Percentiles rank a stretch among this genome's conserved stretches.
Conservation (phyloP, 2,797 vertebrate species). For the Ambastaia sidthimunki region DNA sequence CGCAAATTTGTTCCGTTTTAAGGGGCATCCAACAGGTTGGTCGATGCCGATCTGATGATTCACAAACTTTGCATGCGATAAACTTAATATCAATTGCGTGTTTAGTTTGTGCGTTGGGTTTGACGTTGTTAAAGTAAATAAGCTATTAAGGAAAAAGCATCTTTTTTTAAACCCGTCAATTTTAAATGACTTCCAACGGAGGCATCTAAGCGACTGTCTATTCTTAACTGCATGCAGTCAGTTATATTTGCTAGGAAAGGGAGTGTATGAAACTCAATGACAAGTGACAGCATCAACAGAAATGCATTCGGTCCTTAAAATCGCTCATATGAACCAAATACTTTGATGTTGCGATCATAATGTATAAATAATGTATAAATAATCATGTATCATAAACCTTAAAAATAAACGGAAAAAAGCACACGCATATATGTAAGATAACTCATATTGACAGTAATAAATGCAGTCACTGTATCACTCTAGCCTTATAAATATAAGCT, state of each 20-base stretch:
- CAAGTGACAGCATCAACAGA: constrained; percentile 36
- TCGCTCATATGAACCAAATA: not conserved
- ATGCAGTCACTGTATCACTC: not conserved
- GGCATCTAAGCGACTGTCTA: not conserved
- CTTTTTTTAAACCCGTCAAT: too few species aligned
- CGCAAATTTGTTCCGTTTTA: not conserved
- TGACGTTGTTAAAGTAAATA: too few species aligned
- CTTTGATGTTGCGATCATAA: not conserved
- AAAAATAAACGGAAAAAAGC: not conserved
- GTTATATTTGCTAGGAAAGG: constrained; percentile 24
- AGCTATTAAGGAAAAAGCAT: too few species aligned
- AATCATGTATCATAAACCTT: not conserved
- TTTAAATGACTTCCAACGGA: not conserved
- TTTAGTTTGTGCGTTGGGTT: too few species aligned
- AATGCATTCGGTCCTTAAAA: not conserved
- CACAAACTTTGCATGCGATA: not conserved
- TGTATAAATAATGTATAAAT: not conserved
- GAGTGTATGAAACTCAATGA: constrained; percentile 23
- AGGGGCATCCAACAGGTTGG: constrained; percentile 14
- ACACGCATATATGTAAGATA: not conserved
- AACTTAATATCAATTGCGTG: not conserved
- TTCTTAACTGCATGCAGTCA: constrained; percentile 27
- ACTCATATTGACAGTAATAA: not conserved
- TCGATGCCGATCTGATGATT: not conserved
- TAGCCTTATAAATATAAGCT: not conserved